Evolutionary conservation across 92 coral and sea anemone species (phyloP), one percentile per base, ranked within the genome.

Genomic region (Diadumene lineata): DNA sequence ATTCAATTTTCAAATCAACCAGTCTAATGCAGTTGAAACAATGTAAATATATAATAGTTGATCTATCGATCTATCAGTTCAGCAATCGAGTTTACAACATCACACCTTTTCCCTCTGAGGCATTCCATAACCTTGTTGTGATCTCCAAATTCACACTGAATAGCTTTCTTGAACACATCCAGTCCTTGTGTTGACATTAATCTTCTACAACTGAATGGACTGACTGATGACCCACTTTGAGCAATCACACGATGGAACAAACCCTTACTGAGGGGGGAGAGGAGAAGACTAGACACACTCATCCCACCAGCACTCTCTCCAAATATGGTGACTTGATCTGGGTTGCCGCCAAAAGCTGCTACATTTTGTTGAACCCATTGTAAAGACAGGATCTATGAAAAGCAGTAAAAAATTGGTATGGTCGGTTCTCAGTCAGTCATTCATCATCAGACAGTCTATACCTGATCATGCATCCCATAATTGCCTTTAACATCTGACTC

Each of bases 391-490:
- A 82, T 55, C 86, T 82, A 4, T 4, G 7, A 38, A 38, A 4
- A 13, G 13, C 6, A 38, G 48, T 4, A 38, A 30, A 53, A 53
- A 23, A 53, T 7, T 16, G n/a, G 13, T 53, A 3, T 53, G 60
- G 8, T 53, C n/a, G 4, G 60, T 58, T 58, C 6, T 58, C 29
- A 7, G 28, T 1, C 29, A n/a, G n/a, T n/a, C n/a, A n/a, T n/a
- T n/a, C n/a, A n/a, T n/a, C 28, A 34, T 32, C 23, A 34, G n/a
- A 1, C 3, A 15, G 4, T 3, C 21, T 53, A 23, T 60, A 88
- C 79, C 79, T 89, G 94, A 44, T 89, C 94, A 51, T 77, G 61
- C 65, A 89, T 64, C 21, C 90, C 86, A 66, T 55, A 81, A 43
- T 81, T 81, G 15, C 86, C 86, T 46, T 81, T 81, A 29, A 74